Evolutionary conservation across 1,140 invertebrate species (phyloP), one percentile per base, ranked within the genome.

Genomic region (Latrodectus geometricus): DNA sequence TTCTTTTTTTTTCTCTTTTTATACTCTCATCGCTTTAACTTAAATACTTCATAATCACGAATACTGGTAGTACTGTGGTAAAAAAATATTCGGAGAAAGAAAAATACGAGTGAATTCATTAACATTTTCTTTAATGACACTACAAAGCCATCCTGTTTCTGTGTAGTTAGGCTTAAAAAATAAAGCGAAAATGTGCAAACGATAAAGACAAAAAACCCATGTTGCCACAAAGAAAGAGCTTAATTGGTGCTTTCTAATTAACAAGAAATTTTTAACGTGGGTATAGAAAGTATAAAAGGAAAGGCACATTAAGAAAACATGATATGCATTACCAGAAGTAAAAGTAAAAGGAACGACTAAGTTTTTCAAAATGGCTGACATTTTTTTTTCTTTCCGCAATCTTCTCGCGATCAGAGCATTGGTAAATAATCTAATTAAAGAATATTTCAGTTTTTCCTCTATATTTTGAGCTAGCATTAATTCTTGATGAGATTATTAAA

Each of bases 181-280:
- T 21, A 49, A 50, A 35, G 20, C 65, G 66, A 78, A 78, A 78
- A 54, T 48, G 15, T 52, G 14, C 61, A 68, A 56, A 79, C 77
- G 77, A 79, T 79, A 9, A 14, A 9, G 50, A 49, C 20, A 83
- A 83, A 74, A 74, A 72, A 21, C 5, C 9, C 21, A 48, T 74
- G 54, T 83, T 83, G 70, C 78, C 78, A 80, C 78, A 80, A 8
- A 49, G 70, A 74, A 83, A n/a, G 54, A 83, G 72, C 56, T 8
- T 81, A 83, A 83, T 61, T 83, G 80, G 54, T 61, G 35, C 80
- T 83, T 65, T 74, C 80, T 83, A 73, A 83, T 83, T 83, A 83
- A 65, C 70, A 74, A 83, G 72, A 74, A 61, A 54, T 83, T 73
- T 83, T 83, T 72, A 65, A 35, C 35, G 72, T 21, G 56, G 21